Base-by-base conservation (phyloP, 2,797 vertebrate genomes). In the Silurus lanzhouensis region DNA sequence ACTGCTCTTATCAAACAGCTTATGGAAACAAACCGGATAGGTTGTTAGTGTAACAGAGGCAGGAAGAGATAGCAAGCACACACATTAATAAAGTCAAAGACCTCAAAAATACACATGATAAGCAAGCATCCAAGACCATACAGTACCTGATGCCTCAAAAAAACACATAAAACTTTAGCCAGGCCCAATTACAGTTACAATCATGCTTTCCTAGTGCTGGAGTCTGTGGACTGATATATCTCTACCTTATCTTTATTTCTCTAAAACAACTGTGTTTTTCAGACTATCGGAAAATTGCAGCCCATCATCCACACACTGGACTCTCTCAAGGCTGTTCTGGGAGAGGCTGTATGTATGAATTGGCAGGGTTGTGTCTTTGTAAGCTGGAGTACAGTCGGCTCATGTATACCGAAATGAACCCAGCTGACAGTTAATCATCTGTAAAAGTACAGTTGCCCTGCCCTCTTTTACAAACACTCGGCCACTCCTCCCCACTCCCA, bases 41-140 rank as follows among this genome's bases (percentile, higher is more conserved):
- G n/a, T 8, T 58, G 12, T 5, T 5, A 78, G 76, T 68, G 38
- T 72, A 58, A 76, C 52, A 48, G 64, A 15, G 22, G 63, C 44
- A 68, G 44, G 14, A 67, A 57, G 74, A 58, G 76, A 77, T 22
- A 79, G 20, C 5, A 38, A 38, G 27, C 7, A 74, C 6, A 25
- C 12, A 74, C 15, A 14, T 75, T 6, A 52, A 55, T 27, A 27
- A 60, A 48, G 83, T 71, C 46, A 85, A 70, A 64, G 52, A 61
- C 55, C 64, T 84, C 64, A 70, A 44, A 68, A 79, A 58, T 57
- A 3, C 15, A 27, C 75, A 46, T 22, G 27, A 79, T 52, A 31
- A 63, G 57, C 38, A 85, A 70, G 14, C 31, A 14, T 48, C 58
- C 20, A 20, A 44, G 1, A 27, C 48, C 52, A 44, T 27, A 76